phyloP scores from a whole-genome alignment of 2,888 invertebrate species.

The Eumacrocentrus americanus region DNA sequence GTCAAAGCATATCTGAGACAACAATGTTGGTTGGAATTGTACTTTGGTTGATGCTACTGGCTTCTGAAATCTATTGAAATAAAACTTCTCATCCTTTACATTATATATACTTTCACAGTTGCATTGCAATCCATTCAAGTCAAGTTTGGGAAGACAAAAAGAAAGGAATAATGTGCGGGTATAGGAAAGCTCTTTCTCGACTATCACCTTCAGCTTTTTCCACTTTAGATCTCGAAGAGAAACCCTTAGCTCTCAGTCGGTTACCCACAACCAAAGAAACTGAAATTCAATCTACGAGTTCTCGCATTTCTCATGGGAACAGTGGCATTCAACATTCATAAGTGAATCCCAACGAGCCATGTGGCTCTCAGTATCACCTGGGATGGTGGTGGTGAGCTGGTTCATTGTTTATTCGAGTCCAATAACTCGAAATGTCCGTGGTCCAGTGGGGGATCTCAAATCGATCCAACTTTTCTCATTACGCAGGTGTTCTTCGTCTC shows the following conservation, averaged over 20 bases:
- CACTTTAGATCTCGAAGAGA: slow-evolving; percentile 8
- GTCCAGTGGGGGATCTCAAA: slow-evolving; percentile 26
- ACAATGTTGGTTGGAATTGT: too few relatives aligned
- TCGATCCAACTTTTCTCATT: slow-evolving; percentile 49
- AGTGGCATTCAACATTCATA: slow-evolving; percentile 32
- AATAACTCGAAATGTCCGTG: slow-evolving; percentile 15
- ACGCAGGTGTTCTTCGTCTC: too few relatives aligned
- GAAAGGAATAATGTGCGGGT: too few relatives aligned
- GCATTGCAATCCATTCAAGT: too few relatives aligned
- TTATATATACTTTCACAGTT: too few relatives aligned
- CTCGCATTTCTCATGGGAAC: slow-evolving; percentile 27
- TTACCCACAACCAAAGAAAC: slow-evolving; percentile 22
- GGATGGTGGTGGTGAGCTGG: slow-evolving; percentile 5
- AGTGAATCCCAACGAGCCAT: slow-evolving; percentile 27
- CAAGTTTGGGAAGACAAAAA: too few relatives aligned
- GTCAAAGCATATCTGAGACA: too few relatives aligned
- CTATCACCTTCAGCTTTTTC: too few relatives aligned
- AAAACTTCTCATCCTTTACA: too few relatives aligned
- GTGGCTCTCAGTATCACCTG: slow-evolving; percentile 2
- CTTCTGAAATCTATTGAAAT: too few relatives aligned
- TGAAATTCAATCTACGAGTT: slow-evolving; percentile 35
- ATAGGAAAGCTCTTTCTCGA: too few relatives aligned
- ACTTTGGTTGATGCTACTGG: too few relatives aligned
- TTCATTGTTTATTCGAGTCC: slow-evolving; percentile 28
- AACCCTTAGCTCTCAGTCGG: slow-evolving; percentile 1